phyloP scores from a whole-genome alignment of 2,113 vertebrate genomes.

The Thunnus thynnus region DNA sequence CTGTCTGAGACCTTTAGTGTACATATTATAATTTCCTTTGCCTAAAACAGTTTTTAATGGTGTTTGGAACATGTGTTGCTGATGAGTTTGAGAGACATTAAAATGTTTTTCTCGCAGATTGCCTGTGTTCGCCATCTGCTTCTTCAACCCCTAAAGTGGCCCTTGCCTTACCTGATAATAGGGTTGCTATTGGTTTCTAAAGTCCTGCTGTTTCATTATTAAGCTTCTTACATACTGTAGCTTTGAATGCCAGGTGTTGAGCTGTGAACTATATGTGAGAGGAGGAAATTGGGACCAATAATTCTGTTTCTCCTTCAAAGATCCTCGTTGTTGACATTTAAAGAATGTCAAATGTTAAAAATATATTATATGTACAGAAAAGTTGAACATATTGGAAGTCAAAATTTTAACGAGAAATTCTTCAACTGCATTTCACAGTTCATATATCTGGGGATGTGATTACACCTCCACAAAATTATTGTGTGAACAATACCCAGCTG shows the following conservation, averaged over 20 bases:
- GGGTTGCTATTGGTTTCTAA: too few relatives aligned
- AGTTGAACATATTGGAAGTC: background rate
- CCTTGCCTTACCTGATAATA: background rate
- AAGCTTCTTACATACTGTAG: background rate
- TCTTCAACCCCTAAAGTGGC: background rate
- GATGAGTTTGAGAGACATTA: background rate
- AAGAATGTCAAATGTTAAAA: background rate
- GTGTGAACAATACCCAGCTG: constrained; percentile 24
- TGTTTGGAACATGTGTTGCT: background rate
- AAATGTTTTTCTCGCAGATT: background rate
- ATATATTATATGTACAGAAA: background rate
- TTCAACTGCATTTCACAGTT: background rate
- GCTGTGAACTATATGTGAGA: background rate
- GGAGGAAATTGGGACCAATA: background rate
- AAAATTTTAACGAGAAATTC: background rate
- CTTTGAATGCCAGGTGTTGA: background rate
- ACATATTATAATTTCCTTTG: background rate
- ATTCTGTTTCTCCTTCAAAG: background rate
- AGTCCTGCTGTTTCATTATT: too few relatives aligned
- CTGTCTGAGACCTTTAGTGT: background rate
- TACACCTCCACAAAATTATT: background rate
- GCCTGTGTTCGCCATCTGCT: background rate
- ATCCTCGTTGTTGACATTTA: background rate
- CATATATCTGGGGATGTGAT: background rate
- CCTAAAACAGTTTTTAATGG: background rate